Evolutionary conservation across 2,888 invertebrate genomes (phyloP).

Genomic region (Polietes domitor): DNA sequence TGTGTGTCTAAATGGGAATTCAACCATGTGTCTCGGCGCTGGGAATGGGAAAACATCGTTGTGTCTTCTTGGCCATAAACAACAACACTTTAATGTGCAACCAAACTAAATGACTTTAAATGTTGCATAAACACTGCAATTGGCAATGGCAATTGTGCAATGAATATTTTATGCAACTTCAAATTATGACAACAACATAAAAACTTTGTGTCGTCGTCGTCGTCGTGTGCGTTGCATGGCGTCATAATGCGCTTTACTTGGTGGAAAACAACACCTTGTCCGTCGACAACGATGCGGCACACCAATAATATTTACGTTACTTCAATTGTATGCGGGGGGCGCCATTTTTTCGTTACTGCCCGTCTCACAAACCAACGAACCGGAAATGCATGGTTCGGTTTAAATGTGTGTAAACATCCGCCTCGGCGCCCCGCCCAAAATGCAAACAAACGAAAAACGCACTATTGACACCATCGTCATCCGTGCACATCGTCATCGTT

Average conservation of each 20-base stretch:
- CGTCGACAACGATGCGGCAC: neutral
- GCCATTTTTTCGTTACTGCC: neutral
- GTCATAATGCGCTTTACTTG: slow-evolving; percentile 2
- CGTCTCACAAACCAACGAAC: slow-evolving; percentile 52
- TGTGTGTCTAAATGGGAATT: slow-evolving; percentile 28
- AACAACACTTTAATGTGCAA: slow-evolving; percentile 23
- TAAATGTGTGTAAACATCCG: slow-evolving; percentile 44
- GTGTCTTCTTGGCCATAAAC: slow-evolving; percentile 4
- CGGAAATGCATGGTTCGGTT: slow-evolving; percentile 55
- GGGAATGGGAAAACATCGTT: neutral
- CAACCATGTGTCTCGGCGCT: neutral
- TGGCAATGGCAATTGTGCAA: slow-evolving; percentile 38
- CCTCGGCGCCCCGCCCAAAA: slow-evolving; percentile 53
- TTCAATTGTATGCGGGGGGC: neutral
- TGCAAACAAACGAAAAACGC: slow-evolving; percentile 45
- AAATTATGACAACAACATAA: slow-evolving; percentile 48
- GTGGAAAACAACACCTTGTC: slow-evolving; percentile 19
- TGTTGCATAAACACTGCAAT: slow-evolving; percentile 31
- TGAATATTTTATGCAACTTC: slow-evolving; percentile 48
- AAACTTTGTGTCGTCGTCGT: slow-evolving; percentile 20
- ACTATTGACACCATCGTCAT: slow-evolving; percentile 37
- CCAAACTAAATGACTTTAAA: slow-evolving; percentile 45
- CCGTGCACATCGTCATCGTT: slow-evolving; percentile 23
- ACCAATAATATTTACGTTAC: neutral
- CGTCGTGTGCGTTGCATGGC: slow-evolving; percentile 3